Conservation (phyloP, 2,113 vertebrate genomes). For the Odontesthes bonariensis region DNA sequence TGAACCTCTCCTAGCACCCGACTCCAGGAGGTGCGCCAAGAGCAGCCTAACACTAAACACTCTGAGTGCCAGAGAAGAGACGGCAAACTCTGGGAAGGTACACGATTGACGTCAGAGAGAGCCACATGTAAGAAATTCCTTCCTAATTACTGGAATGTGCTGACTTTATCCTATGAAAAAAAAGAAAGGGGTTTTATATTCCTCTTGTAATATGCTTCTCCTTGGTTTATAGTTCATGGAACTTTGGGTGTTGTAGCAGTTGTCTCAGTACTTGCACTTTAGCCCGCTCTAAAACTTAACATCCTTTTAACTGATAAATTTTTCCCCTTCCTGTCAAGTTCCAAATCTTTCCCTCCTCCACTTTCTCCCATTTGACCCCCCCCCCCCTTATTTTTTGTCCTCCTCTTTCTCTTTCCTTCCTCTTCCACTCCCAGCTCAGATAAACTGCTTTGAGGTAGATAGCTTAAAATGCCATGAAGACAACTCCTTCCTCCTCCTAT, state of each 20-base stretch:
- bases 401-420: conserved; percentile 13
- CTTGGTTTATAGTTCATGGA: conserved; percentile 50
- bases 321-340: neutral
- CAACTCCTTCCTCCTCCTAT: neutral
- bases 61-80: conserved; percentile 65
- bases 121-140: conserved; percentile 84
- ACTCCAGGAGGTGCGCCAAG: conserved; percentile 75
- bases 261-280: conserved; percentile 9
- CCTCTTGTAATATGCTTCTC: conserved; percentile 52
- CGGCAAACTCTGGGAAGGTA: conserved; percentile 81
- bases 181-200: conserved; percentile 56
- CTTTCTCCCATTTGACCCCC: neutral
- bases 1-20: conserved; percentile 65
- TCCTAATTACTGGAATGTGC: conserved; percentile 82
- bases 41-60: conserved; percentile 75
- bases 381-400: neutral
- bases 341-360: neutral
- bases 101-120: conserved; percentile 85
- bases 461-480: conserved; percentile 19
- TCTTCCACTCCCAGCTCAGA: conserved; percentile 6
- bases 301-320: conserved; percentile 1
- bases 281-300: conserved; percentile 6
- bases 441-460: conserved; percentile 17
- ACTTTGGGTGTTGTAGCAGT: neutral
- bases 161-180: conserved; percentile 75